A percentile compares a stretch with the other conserved stretches of the same genome.
Conservation (phyloP, 2,113 vertebrate genomes). For the Cyphomyrus discorhynchus region DNA sequence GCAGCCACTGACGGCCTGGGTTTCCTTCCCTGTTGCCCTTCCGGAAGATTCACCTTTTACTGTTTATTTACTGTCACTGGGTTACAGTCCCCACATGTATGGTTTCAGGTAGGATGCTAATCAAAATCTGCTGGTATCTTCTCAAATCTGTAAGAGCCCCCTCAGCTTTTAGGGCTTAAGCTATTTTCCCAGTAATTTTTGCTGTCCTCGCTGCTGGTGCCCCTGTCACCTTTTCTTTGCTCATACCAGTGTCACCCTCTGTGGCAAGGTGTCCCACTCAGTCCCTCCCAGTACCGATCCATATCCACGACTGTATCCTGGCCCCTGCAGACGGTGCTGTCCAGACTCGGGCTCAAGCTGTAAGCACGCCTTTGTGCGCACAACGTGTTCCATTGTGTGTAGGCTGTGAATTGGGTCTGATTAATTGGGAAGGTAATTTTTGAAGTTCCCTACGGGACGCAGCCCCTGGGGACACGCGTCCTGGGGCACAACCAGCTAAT, state of each 20-base stretch:
- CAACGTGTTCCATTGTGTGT: neutral
- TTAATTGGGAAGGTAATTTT: constrained; percentile 15
- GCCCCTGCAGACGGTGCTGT: neutral
- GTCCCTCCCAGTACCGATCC: neutral
- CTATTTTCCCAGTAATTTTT: neutral
- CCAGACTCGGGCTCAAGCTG: neutral
- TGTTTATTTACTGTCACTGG: neutral
- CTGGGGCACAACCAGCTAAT: constrained; percentile 3
- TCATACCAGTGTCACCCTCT: neutral
- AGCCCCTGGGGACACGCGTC: neutral
- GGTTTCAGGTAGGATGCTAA: neutral
- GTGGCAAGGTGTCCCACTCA: neutral
- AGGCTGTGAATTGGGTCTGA: constrained; percentile 10
- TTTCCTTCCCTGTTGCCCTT: neutral
- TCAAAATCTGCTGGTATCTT: neutral
- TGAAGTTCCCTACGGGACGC: neutral
- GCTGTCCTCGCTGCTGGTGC: neutral
- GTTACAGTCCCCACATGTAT: neutral
- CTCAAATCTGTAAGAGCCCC: neutral
- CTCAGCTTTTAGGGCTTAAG: neutral
- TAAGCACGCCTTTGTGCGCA: neutral
- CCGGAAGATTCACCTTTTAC: neutral
- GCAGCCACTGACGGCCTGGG: neutral
- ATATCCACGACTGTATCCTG: neutral
- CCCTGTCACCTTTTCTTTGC: neutral